These are phyloP conservation scores for Ophiodon elongatus DNA, from an alignment of 2,113 vertebrate genomes.

Conservation along the genomic window DNA sequence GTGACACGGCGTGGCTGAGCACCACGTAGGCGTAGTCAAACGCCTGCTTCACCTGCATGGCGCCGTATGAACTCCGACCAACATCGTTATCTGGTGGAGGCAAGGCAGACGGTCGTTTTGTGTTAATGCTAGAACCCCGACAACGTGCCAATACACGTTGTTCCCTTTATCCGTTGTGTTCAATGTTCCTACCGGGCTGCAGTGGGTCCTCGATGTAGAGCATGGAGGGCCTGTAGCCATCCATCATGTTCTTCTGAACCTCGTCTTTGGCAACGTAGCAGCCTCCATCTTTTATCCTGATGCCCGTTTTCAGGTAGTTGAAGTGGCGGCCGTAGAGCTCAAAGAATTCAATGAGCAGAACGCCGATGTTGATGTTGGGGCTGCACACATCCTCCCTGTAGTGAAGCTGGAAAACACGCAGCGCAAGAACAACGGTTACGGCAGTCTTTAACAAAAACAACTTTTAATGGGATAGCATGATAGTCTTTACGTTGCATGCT, in stretches of 20 bases:
- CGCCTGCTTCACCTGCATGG: conserved; percentile 99
- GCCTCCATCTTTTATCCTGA: conserved; percentile 98
- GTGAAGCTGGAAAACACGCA: conserved; percentile 88
- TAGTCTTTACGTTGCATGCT: neutral
- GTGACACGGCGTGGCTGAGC: conserved; percentile 94
- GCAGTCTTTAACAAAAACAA: neutral
- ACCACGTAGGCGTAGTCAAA: conserved; percentile 98
- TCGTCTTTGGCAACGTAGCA: conserved; percentile 98
- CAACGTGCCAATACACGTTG: neutral
- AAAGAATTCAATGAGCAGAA: conserved; percentile 99
- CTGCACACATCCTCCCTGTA: conserved; percentile 94
- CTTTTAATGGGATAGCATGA: neutral
- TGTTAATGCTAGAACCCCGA: neutral
- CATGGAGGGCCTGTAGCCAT: conserved; percentile 98
- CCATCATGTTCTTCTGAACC: conserved; percentile 96
- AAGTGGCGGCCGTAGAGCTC: conserved; percentile 98
- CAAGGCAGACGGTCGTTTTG: neutral
- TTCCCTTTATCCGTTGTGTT: neutral
- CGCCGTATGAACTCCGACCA: conserved; percentile 98
- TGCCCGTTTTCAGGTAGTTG: conserved; percentile 99
- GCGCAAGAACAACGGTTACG: neutral
- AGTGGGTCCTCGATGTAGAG: conserved; percentile 97
- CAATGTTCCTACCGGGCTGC: conserved; percentile 89
- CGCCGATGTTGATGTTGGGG: conserved; percentile 95
- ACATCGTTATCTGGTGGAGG: conserved; percentile 92